Evolutionary conservation across 1,140 invertebrate species (phyloP).

Genomic region (Helicoverpa armigera): DNA sequence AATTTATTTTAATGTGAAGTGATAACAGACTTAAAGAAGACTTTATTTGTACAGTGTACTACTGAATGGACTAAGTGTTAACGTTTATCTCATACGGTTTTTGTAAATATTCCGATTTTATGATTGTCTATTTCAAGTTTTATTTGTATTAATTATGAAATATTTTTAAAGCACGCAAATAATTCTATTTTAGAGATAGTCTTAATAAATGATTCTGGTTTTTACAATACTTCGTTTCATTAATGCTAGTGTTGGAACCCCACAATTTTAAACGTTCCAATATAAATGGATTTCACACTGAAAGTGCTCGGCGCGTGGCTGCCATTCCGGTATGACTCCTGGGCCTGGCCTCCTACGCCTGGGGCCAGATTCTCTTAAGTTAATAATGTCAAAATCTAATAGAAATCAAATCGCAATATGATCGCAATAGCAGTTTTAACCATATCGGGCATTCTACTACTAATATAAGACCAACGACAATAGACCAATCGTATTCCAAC

Average conservation of each 20-base stretch:
- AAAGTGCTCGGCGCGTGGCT: no score
- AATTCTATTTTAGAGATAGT: slow-evolving; percentile 19
- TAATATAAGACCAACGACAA: no score
- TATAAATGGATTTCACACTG: no score
- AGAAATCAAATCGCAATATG: no score
- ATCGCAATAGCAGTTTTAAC: no score
- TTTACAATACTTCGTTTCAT: slow-evolving; percentile 1
- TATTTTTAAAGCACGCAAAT: slow-evolving; percentile 24
- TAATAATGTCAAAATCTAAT: no score
- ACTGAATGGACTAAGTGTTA: slow-evolving; percentile 14
- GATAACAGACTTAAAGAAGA: slow-evolving; percentile 38
- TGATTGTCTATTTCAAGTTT: slow-evolving; percentile 48
- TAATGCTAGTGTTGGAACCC: neutral
- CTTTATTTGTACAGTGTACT: neutral
- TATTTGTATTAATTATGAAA: slow-evolving; percentile 17
- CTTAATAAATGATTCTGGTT: slow-evolving; percentile 47
- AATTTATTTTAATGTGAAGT: slow-evolving; percentile 19
- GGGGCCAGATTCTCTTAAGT: no score
- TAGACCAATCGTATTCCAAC: no score
- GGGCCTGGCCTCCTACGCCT: no score
- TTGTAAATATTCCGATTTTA: slow-evolving; percentile 55
- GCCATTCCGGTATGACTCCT: no score
- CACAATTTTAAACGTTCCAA: no score
- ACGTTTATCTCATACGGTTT: slow-evolving; percentile 7
- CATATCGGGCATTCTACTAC: no score